Conservation (phyloP, 2,797 vertebrate genomes). For the Chanos chanos region DNA sequence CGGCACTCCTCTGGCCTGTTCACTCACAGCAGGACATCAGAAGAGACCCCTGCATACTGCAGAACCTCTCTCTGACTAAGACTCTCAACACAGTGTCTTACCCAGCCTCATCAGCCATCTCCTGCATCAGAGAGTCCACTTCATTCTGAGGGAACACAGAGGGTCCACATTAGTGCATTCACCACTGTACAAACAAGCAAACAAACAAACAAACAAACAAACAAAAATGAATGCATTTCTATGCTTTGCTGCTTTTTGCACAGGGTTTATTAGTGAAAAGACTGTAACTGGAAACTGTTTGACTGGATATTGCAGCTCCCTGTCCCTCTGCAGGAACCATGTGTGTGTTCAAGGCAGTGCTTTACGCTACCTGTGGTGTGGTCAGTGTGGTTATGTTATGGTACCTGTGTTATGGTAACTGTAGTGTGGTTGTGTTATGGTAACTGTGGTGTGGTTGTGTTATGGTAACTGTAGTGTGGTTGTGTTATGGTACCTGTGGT, state of each 20-base stretch:
- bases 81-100: conserved; percentile 63
- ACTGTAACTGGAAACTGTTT: too few relatives aligned
- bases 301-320: background rate
- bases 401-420: too few relatives aligned
- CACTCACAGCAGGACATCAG: too few relatives aligned
- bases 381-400: background rate
- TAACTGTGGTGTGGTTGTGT: too few relatives aligned
- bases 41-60: background rate
- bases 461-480: too few relatives aligned
- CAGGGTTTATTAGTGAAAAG: too few relatives aligned
- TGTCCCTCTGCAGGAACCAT: too few relatives aligned
- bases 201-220: too few relatives aligned
- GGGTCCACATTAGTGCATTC: background rate
- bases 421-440: too few relatives aligned
- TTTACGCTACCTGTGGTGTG: background rate
- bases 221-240: background rate
- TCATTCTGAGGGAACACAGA: conserved; percentile 79
- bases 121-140: conserved; percentile 85
- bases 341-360: background rate
- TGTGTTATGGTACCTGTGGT: conserved; percentile 79
- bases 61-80: background rate
- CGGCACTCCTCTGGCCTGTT: background rate
- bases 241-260: background rate
- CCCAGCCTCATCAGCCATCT: conserved; percentile 96
- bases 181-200: background rate